A percentile compares a stretch with the other conserved stretches of the same genome.
phyloP scores from a whole-genome alignment of 2,888 invertebrate species.

The Ormia ochracea region DNA sequence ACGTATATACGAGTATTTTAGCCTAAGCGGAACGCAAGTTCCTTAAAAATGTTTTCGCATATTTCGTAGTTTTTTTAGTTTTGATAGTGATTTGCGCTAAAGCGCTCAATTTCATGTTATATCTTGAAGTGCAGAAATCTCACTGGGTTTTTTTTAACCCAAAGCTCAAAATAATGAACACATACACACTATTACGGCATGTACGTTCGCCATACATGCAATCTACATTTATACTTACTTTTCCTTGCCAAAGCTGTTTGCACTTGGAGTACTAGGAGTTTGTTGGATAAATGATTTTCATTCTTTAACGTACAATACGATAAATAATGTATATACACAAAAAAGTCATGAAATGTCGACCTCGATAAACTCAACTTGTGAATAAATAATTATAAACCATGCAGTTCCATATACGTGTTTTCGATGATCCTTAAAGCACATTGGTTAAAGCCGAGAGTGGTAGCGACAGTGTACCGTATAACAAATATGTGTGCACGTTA shows the following conservation, averaged over 20 bases:
- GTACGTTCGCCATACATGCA: neutral
- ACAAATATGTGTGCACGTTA: no score
- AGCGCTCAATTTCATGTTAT: conserved; percentile 66
- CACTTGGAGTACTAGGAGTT: conserved; percentile 17
- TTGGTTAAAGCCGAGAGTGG: no score
- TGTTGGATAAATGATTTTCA: conserved; percentile 21
- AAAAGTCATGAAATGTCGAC: conserved; percentile 18
- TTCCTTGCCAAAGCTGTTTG: conserved; percentile 30
- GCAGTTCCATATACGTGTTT: no score
- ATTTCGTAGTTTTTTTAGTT: conserved; percentile 29
- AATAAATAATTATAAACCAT: neutral
- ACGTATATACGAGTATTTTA: no score
- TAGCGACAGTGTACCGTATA: no score
- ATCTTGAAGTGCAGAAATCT: conserved; percentile 69
- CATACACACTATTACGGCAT: neutral
- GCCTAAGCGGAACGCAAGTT: neutral
- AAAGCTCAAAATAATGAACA: conserved; percentile 28
- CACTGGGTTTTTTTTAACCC: conserved; percentile 63
- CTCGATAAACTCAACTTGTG: neutral
- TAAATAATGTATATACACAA: conserved; percentile 3
- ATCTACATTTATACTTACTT: neutral
- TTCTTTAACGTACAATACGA: conserved; percentile 22
- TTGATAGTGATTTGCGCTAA: conserved; percentile 41
- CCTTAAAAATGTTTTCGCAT: neutral
- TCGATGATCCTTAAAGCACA: no score